Base-by-base conservation (phyloP, 1,140 invertebrate genomes). In the Sycophila sp. region DNA sequence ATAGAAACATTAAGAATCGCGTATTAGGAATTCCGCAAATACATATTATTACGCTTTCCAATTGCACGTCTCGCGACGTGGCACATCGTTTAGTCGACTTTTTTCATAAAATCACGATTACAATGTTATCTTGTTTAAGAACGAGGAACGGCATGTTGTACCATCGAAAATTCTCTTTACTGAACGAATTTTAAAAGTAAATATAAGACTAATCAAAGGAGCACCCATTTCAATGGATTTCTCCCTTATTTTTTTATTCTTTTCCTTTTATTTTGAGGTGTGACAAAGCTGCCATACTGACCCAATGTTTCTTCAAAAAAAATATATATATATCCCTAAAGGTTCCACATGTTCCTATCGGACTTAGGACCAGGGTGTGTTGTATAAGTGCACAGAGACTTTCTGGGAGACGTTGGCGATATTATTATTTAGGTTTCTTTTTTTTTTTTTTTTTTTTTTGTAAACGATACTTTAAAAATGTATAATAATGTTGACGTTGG, bases 1-100 rank as follows among this genome's bases (percentile, higher is more conserved):
- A 56, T 56, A 70, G 51, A 64, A 64, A 70, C 28, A 32, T 59
- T 17, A 17, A 36, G 42, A 59, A 32, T 53, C 56, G 22, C 22
- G 11, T 30, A 36, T n/a, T n/a, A n/a, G n/a, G 38, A 15, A 69
- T 53, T 42, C 5, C 4, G 63, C 38, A 34, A 58, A 40, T 51
- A 59, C 22, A 59, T 17, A n/a, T 7, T 10, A 34, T 45, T 30
- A 7, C 36, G 32, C 2, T 26, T 24, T 53, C 30, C 26, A 59
- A 53, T 51, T 51, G 19, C 11, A 51, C 34, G 22, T 60, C 34
- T 53, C 34, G 30, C 40, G 56, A 60, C 34, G 22, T 38, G 22
- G n/a, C 60, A 53, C 19, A 51, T 53, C 38, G 60, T 67, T 40
- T 49, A 10, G 34, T 58, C 6, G 47, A 28, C 38, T 22, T 45